phyloP scores from a whole-genome alignment of 2,888 invertebrate genomes.

The Urechis unicinctus region DNA sequence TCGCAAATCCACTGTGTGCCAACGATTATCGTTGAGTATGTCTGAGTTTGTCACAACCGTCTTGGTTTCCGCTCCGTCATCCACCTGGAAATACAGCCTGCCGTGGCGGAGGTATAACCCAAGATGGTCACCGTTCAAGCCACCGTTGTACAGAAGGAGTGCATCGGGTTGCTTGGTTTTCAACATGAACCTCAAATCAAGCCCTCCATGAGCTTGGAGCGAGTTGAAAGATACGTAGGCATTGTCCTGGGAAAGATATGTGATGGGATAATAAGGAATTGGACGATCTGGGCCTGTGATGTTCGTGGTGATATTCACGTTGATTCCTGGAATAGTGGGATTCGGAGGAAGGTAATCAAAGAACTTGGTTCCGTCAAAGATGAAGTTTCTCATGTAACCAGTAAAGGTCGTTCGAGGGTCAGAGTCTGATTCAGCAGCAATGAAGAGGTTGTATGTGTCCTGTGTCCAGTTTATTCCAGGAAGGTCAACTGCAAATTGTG shows the following conservation, averaged over 20 bases:
- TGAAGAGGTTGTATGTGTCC: constrained; percentile 15
- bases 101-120: constrained; percentile 39
- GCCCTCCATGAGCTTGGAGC: constrained; percentile 11
- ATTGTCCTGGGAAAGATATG: constrained; percentile 8
- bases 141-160: constrained; percentile 26
- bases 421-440: not conserved
- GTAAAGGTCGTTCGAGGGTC: constrained; percentile 11
- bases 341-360: constrained; percentile 7
- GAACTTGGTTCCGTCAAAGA: constrained; percentile 15
- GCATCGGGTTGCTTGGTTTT: constrained; percentile 37
- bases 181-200: constrained; percentile 32
- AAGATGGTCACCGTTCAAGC: constrained; percentile 27
- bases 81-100: constrained; percentile 29
- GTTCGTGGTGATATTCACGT: not conserved
- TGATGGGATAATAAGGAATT: constrained; percentile 10
- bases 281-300: not conserved
- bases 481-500: constrained; percentile 10
- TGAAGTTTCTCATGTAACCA: constrained; percentile 22
- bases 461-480: constrained; percentile 18
- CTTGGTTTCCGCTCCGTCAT: constrained; percentile 27
- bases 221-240: constrained; percentile 12
- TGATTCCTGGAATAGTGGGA: not conserved
- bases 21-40: constrained; percentile 12
- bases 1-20: constrained; percentile 14
- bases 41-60: constrained; percentile 1